A percentile compares a stretch with the other conserved stretches of the same genome.
These are phyloP conservation scores for Sarcophaga peregrina DNA, from an alignment of 1,140 invertebrate genomes.

Conservation along the genomic window DNA sequence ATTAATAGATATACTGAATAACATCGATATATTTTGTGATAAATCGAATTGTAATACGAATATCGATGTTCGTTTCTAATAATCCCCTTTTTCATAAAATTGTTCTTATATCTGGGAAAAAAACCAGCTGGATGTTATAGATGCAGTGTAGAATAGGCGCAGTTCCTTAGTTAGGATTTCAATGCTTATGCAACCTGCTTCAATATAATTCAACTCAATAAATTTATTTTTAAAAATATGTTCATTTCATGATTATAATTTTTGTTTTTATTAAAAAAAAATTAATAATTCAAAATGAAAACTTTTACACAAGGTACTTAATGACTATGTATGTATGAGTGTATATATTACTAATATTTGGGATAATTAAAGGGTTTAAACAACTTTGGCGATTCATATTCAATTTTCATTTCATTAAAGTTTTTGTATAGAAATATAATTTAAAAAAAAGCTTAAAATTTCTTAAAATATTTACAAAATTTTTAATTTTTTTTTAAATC, in stretches of 20 bases:
- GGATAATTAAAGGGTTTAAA: slow-evolving; percentile 32
- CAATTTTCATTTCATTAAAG: neutral
- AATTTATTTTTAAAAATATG: slow-evolving; percentile 14
- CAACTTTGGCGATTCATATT: slow-evolving; percentile 34
- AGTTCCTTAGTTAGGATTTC: too few species aligned
- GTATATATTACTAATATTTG: slow-evolving; percentile 35
- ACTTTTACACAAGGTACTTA: slow-evolving; percentile 40
- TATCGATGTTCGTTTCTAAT: too few species aligned
- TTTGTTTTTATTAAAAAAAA: neutral
- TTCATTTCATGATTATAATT: slow-evolving; percentile 2
- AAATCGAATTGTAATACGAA: too few species aligned
- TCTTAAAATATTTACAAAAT: slow-evolving; percentile 26
- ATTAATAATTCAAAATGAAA: neutral
- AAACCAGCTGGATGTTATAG: too few species aligned
- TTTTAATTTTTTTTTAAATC: neutral
- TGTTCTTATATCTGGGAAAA: too few species aligned
- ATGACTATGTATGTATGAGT: slow-evolving; percentile 28
- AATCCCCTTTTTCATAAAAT: too few species aligned
- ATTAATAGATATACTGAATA: too few species aligned
- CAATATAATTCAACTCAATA: too few species aligned
- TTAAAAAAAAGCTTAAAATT: neutral
- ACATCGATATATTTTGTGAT: too few species aligned
- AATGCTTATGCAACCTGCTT: too few species aligned
- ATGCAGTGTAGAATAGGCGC: too few species aligned
- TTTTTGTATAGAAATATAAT: neutral